phyloP scores from a whole-genome alignment of 2,113 vertebrate genomes.

The Thalassarche chlororhynchos region DNA sequence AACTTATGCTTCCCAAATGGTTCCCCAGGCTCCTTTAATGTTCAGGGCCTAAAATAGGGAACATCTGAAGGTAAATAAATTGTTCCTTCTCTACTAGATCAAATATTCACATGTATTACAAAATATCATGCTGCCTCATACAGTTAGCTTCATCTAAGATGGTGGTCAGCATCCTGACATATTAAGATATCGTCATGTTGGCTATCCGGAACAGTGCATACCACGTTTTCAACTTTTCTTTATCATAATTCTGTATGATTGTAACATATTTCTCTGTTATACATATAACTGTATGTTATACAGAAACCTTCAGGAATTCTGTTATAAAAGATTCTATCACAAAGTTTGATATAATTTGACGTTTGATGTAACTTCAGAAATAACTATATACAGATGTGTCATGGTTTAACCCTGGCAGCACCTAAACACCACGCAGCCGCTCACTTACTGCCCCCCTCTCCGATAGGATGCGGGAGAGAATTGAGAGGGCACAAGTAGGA shows the following conservation, averaged over 20 bases:
- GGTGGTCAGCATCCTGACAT: not conserved
- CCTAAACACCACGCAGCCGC: too few species aligned
- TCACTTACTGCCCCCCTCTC: too few species aligned
- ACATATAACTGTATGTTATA: not conserved
- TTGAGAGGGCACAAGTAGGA: too few species aligned
- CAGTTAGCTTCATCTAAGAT: not conserved
- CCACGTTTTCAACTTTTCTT: not conserved
- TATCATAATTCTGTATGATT: not conserved
- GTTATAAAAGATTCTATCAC: not conserved
- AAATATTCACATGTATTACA: not conserved
- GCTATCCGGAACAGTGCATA: not conserved
- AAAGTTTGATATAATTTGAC: not conserved
- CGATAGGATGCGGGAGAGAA: too few species aligned
- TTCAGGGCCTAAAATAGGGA: not conserved
- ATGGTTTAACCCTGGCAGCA: too few species aligned
- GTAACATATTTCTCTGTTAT: not conserved
- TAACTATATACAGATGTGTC: not conserved
- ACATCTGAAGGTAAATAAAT: not conserved
- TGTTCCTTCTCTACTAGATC: not conserved
- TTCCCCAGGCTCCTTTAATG: not conserved
- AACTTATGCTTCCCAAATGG: not conserved
- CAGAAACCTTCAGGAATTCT: not conserved
- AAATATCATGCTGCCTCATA: not conserved
- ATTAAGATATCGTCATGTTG: not conserved
- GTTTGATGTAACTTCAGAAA: not conserved